Percentiles rank a stretch among this genome's conserved stretches.
Conservation (phyloP, 2,797 vertebrate species). For the Oceanodroma leucorhoa region DNA sequence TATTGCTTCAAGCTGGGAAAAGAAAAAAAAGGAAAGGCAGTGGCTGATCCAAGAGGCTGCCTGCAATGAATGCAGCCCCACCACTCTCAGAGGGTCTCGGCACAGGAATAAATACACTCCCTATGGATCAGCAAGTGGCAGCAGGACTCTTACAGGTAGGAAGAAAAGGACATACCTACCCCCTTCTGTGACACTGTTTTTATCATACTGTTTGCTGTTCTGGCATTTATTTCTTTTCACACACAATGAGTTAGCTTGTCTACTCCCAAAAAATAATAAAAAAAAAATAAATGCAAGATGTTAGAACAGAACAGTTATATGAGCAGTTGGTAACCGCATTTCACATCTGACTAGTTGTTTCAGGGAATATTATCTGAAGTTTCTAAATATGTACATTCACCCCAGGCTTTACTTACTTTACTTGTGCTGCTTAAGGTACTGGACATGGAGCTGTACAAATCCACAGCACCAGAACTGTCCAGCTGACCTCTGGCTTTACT, state of each 20-base stretch:
- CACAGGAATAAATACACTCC: neutral
- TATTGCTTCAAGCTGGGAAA: neutral
- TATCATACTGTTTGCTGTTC: neutral
- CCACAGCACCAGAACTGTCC: slow-evolving; percentile 76
- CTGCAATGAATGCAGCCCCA: neutral
- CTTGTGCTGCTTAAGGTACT: slow-evolving; percentile 72
- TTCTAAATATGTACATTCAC: neutral
- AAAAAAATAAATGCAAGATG: neutral
- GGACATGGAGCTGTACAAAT: slow-evolving; percentile 76
- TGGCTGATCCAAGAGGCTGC: neutral
- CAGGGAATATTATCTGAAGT: neutral
- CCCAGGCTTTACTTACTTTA: slow-evolving; percentile 73
- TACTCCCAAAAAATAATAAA: neutral
- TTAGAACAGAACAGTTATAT: neutral
- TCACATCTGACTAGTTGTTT: neutral
- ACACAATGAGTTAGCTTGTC: neutral
- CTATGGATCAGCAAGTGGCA: neutral
- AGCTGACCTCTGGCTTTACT: slow-evolving; percentile 80
- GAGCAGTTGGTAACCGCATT: neutral
- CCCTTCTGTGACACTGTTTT: neutral
- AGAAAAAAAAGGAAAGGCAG: neutral
- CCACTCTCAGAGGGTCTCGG: neutral
- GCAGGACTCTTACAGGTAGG: neutral
- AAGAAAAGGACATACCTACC: neutral
- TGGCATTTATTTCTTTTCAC: neutral